Conservation (phyloP, 2,888 invertebrate species). For the Chamaedrilus cognettii region DNA sequence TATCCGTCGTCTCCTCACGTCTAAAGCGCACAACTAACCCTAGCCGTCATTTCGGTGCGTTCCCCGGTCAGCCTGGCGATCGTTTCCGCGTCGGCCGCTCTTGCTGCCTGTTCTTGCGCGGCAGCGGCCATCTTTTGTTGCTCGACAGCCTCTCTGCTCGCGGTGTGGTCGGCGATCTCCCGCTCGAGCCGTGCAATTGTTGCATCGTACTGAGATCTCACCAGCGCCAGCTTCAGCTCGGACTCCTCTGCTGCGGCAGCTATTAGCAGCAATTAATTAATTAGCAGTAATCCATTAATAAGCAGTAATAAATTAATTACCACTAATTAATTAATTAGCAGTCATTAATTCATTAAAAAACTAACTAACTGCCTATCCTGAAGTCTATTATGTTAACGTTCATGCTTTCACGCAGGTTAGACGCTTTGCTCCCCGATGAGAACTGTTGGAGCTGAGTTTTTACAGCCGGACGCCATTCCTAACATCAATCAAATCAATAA, state of each 20-base stretch:
- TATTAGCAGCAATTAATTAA: neutral
- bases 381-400: no score
- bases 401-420: no score
- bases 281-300: no score
- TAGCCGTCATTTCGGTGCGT: conserved; percentile 46
- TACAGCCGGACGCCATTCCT: no score
- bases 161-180: conserved; percentile 7
- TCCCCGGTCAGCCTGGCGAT: conserved; percentile 32
- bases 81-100: conserved; percentile 1
- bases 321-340: no score
- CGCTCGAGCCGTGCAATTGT: conserved; percentile 20
- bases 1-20: no score
- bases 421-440: no score
- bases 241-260: conserved; percentile 5
- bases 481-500: no score
- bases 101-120: neutral
- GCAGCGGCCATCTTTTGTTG: neutral
- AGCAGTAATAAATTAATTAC: neutral
- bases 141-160: no score
- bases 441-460: no score
- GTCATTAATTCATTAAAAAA: no score
- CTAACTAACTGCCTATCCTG: no score
- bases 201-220: conserved; percentile 16
- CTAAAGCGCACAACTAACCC: conserved; percentile 38
- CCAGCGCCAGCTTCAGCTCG: neutral